Conservation (phyloP, 2,113 vertebrate genomes). For the Atractosteus spatula region DNA sequence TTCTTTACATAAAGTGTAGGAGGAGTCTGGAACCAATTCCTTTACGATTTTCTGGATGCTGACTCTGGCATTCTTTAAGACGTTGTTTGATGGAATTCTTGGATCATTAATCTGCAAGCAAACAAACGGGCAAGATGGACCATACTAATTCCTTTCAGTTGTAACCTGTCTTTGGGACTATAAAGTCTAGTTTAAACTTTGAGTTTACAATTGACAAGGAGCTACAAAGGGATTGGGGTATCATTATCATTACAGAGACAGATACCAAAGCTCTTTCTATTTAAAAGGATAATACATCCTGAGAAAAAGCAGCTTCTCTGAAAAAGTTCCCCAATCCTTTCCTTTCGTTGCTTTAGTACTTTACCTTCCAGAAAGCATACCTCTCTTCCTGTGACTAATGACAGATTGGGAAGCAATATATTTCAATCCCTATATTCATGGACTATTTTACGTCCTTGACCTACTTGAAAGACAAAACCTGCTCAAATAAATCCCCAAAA, state of each 20-base stretch:
- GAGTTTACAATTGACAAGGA: not conserved
- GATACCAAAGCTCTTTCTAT: not conserved
- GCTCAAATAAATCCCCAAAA: constrained; percentile 8
- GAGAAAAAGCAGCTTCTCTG: not conserved
- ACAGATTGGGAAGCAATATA: not conserved
- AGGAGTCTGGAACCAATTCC: no score
- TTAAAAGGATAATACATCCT: constrained; percentile 7
- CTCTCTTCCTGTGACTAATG: not conserved
- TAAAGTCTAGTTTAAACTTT: no score
- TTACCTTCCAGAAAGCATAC: not conserved
- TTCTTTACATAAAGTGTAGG: no score
- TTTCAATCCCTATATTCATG: not conserved
- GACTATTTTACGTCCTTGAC: not conserved
- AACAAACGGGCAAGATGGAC: no score
- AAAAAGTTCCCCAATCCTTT: not conserved
- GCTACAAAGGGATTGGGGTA: not conserved
- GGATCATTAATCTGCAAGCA: no score
- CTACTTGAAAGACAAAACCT: not conserved
- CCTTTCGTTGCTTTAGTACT: not conserved
- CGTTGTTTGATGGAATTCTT: no score
- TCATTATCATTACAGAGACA: not conserved
- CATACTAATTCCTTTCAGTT: no score
- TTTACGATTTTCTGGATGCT: no score
- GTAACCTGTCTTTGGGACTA: no score
- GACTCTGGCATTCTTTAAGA: no score